These are phyloP conservation scores for Dorcus parallelipipedus DNA, from an alignment of 2,888 invertebrate genomes.

Conservation along the genomic window DNA sequence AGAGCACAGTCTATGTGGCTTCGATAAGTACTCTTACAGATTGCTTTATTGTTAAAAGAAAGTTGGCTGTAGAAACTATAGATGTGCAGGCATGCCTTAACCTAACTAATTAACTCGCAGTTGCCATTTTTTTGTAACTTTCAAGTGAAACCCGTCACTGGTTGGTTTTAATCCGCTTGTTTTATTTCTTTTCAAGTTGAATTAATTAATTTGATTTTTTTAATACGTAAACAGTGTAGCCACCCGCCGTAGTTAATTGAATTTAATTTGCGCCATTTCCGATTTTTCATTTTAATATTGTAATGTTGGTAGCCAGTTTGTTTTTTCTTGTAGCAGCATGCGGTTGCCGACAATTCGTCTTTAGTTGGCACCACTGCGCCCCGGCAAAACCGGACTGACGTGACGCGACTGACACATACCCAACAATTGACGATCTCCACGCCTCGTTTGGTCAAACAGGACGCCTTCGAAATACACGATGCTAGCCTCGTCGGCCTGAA, in stretches of 20 bases:
- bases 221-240: background rate
- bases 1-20: too few relatives aligned
- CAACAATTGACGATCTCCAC: background rate
- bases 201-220: background rate
- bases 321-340: conserved; percentile 46
- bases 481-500: background rate
- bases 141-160: too few relatives aligned
- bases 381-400: conserved; percentile 12
- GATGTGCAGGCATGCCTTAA: too few relatives aligned
- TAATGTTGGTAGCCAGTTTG: conserved; percentile 27
- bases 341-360: conserved; percentile 35
- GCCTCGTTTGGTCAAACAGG: conserved; percentile 7
- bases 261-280: conserved; percentile 16
- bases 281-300: conserved; percentile 28
- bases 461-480: conserved; percentile 4
- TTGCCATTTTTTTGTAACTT: too few relatives aligned
- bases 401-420: conserved; percentile 1
- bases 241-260: background rate
- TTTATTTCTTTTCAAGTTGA: background rate
- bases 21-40: too few relatives aligned
- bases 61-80: too few relatives aligned
- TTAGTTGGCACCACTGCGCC: conserved; percentile 39
- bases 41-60: too few relatives aligned
- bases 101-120: too few relatives aligned
- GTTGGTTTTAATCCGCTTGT: too few relatives aligned